Base-by-base conservation (phyloP, 2,888 invertebrate genomes). In the Erpobdella octoculata region DNA sequence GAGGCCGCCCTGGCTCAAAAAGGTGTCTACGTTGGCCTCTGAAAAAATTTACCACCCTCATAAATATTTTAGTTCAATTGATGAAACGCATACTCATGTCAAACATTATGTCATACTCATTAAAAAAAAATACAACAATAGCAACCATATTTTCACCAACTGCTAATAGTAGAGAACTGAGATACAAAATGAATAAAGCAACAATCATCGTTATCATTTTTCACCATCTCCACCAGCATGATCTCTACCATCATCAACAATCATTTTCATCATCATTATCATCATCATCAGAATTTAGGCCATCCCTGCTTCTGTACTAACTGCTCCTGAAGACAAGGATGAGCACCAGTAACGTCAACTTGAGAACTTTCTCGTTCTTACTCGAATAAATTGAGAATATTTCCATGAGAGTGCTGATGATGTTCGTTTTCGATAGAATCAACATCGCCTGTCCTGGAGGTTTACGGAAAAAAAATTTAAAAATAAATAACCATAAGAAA, bases 1-100 rank as follows among this genome's bases (percentile, higher is more conserved):
- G 2, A 36, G 36, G 1, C 69, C 69, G 1, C 35, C 28, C 31
- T 37, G 33, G 3, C 25, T 21, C n/a, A 69, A n/a, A 58, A 69
- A 69, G 12, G 35, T 33, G 21, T 69, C 69, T 25, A 69, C 46
- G 58, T 53, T 35, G 37, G 35, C 33, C 36, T 69, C 69, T 69
- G 69, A 21, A 3, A 2, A 58, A n/a, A n/a, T n/a, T n/a, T n/a
- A n/a, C n/a, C n/a, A n/a, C n/a, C n/a, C n/a, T n/a, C n/a, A n/a
- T n/a, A n/a, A n/a, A n/a, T n/a, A n/a, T n/a, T n/a, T n/a, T n/a
- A n/a, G n/a, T n/a, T n/a, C n/a, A n/a, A n/a, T n/a, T n/a, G n/a
- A n/a, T n/a, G n/a, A n/a, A n/a, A n/a, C n/a, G n/a, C n/a, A n/a
- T n/a, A n/a, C n/a, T n/a, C n/a, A n/a, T n/a, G n/a, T n/a, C n/a